Evolutionary conservation across 2,888 invertebrate species (phyloP).

Genomic region (Chirona hameri): DNA sequence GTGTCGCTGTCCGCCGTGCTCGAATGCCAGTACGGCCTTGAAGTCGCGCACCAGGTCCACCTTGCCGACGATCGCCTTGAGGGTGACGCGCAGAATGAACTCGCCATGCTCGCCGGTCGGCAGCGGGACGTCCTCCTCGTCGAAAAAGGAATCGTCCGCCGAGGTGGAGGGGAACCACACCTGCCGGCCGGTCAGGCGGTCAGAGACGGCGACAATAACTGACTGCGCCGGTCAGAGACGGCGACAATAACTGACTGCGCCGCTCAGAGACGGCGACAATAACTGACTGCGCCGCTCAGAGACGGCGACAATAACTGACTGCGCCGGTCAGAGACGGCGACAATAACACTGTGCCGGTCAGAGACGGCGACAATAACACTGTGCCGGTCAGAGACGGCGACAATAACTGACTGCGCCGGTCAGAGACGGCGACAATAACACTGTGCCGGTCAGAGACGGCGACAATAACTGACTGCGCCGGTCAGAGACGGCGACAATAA

Average conservation of each 20-base stretch:
- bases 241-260: background rate
- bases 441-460: no score
- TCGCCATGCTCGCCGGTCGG: background rate
- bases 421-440: no score
- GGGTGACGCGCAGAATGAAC: background rate
- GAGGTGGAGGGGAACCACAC: background rate
- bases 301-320: background rate
- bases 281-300: background rate
- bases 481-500: background rate
- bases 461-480: background rate
- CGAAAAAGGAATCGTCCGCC: background rate
- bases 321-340: no score
- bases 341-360: no score
- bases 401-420: background rate
- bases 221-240: background rate
- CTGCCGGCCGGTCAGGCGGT: background rate
- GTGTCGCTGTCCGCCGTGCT: background rate
- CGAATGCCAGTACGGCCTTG: constrained; percentile 28
- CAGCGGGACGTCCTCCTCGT: background rate
- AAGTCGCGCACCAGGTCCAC: background rate
- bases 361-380: no score
- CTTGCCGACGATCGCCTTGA: background rate
- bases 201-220: background rate
- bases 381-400: background rate
- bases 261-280: background rate